phyloP scores from a whole-genome alignment of 1,140 invertebrate genomes.

The Pantala flavescens region DNA sequence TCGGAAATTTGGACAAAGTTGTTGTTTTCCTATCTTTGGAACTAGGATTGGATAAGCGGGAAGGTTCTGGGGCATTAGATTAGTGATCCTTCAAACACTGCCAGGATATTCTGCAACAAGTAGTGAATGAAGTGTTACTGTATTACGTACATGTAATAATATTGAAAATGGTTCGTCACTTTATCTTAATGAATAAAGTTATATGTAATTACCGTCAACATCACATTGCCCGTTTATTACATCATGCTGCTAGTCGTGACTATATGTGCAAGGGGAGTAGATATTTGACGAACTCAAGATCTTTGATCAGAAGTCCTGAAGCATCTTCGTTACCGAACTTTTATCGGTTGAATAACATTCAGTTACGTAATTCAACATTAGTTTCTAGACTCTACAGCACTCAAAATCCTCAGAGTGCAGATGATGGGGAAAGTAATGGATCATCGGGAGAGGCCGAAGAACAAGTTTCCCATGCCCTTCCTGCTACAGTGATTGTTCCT shows the following conservation, averaged over 20 bases:
- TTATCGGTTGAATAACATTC: background rate
- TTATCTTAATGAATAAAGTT: background rate
- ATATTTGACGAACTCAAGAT: background rate
- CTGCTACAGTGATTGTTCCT: conserved; percentile 86
- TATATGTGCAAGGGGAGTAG: background rate
- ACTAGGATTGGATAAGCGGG: too few relatives aligned
- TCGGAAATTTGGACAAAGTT: too few relatives aligned
- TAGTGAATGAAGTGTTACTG: too few relatives aligned
- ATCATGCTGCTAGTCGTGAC: background rate
- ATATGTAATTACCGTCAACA: background rate
- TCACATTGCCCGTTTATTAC: background rate
- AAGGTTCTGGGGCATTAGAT: too few relatives aligned
- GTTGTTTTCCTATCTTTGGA: too few relatives aligned
- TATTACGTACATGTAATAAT: too few relatives aligned
- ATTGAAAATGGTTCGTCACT: background rate
- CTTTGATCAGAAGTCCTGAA: background rate
- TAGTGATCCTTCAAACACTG: too few relatives aligned
- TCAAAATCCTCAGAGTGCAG: background rate
- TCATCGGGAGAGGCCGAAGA: background rate
- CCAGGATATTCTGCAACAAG: too few relatives aligned
- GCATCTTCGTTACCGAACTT: background rate
- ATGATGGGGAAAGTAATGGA: background rate
- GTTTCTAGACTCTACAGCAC: background rate
- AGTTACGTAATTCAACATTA: background rate
- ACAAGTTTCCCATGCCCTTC: conserved; percentile 36